Conservation (phyloP, 2,113 vertebrate species). For the Pogonocichla stellata region DNA sequence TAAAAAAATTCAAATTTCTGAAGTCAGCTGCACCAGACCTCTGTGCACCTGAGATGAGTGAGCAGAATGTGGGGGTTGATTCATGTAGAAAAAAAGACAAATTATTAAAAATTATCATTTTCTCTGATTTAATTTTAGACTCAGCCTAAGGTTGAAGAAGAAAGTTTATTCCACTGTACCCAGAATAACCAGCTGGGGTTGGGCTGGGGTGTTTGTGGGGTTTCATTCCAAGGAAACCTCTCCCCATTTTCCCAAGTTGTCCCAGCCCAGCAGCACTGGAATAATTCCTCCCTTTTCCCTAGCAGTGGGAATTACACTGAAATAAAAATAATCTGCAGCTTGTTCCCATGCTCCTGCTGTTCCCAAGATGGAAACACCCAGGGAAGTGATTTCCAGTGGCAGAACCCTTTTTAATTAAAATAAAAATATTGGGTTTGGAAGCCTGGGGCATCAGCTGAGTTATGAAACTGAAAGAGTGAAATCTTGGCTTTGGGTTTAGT, state of each 20-base stretch:
- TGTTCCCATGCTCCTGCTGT: conserved; percentile 61
- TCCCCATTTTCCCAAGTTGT: neutral
- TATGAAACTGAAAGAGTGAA: neutral
- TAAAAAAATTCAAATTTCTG: too few species aligned
- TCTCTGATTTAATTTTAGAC: neutral
- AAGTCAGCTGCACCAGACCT: too few species aligned
- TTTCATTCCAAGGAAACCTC: neutral
- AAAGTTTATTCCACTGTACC: neutral
- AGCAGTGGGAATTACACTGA: conserved; percentile 56
- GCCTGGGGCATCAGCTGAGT: neutral
- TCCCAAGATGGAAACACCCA: conserved; percentile 53
- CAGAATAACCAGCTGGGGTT: neutral
- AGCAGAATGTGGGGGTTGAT: neutral
- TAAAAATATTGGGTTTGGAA: conserved; percentile 1
- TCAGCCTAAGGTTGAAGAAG: neutral
- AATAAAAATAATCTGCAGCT: conserved; percentile 54
- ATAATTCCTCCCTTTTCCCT: neutral
- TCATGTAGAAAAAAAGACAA: neutral
- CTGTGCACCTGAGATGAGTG: neutral
- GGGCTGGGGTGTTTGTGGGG: too few species aligned
- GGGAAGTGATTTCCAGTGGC: conserved; percentile 50
- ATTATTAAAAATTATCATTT: neutral
- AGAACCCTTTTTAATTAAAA: conserved; percentile 54
- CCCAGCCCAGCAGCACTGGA: conserved; percentile 6
- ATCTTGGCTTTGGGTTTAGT: neutral